Base-by-base conservation (phyloP, 2,113 vertebrate genomes). In the Origma solitaria region DNA sequence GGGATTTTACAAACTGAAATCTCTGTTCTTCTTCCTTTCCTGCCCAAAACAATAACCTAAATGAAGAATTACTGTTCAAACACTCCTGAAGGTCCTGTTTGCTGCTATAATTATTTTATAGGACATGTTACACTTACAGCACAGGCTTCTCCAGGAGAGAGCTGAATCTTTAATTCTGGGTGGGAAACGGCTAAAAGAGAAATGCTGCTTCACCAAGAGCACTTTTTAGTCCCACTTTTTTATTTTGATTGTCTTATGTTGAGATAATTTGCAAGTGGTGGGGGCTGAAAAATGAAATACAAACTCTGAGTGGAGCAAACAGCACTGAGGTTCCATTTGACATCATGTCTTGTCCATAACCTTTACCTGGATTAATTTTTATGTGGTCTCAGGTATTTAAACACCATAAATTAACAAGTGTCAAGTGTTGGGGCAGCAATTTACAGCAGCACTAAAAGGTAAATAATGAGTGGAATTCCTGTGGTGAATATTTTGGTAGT, bases 341-440 rank as follows among this genome's bases (percentile, higher is more conserved):
- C 30, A 10, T 23, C 1, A 0, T 40, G 42, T 15, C 51, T 53
- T 40, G 35, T 20, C 35, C 24, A 1, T 40, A 22, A 49, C 1
- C 23, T 27, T 10, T 23, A 50, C 31, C 94, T 37, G n/a, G 9
- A 4, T 45, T 58, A 3, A 2, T 20, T 68, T 82, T 35, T 61
- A 7, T 27, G 40, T 2, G 2, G 10, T 40, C 69, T 73, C 10
- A 10, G 33, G 68, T 38, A 23, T 45, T 56, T 45, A 65, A 24
- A 19, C 35, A 8, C 70, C 35, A 9, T 30, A 17, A 86, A 44
- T 89, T 14, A 56, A 44, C 18, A 31, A 68, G n/a, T n/a, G 62
- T 23, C 54, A 76, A 31, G 33, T 58, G 58, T 58, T 33, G 61
- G 51, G 65, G 35, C 49, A 44, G 69, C 51, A 47, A 10, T 82